phyloP scores from a whole-genome alignment of 92 coral and sea anemone genomes.

The Siderastrea siderea region DNA sequence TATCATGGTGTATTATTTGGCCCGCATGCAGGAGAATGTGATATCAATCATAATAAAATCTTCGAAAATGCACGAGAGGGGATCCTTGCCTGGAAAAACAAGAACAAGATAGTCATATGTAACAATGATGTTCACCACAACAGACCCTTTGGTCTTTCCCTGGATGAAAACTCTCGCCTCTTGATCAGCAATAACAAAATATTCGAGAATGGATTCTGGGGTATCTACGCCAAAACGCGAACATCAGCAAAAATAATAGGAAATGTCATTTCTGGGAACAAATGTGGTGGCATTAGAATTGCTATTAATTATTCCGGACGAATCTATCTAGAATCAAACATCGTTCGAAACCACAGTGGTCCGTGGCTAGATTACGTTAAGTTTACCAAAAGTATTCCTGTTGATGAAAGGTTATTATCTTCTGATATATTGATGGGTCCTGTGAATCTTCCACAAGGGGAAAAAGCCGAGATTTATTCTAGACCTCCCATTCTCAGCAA shows the following conservation, averaged over 20 bases:
- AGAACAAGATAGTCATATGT: not conserved
- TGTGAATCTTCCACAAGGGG: not conserved
- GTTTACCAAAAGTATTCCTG: too few relatives aligned
- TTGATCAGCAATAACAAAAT: conserved; percentile 53
- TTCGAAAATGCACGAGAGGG: conserved; percentile 75
- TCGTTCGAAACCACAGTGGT: conserved; percentile 76
- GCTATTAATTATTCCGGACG: conserved; percentile 68
- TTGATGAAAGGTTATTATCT: not conserved
- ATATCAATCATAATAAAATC: conserved; percentile 46
- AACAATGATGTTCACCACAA: conserved; percentile 78
- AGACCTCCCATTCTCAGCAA: conserved; percentile 47
- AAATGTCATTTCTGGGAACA: conserved; percentile 74
- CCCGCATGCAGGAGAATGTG: conserved; percentile 58
- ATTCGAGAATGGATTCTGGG: conserved; percentile 82
- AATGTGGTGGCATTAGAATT: conserved; percentile 82
- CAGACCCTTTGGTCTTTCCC: conserved; percentile 70
- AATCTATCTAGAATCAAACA: conserved; percentile 61
- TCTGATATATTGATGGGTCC: accelerated
- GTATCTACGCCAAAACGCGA: conserved; percentile 49
- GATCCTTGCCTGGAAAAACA: not conserved
- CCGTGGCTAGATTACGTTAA: conserved; percentile 78
- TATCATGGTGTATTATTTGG: conserved; percentile 66
- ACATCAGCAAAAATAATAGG: conserved; percentile 58
- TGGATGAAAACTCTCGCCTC: conserved; percentile 38
- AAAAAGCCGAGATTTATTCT: conserved; percentile 14